Evolutionary conservation across 2,888 invertebrate genomes (phyloP), one percentile per base, ranked within the genome.

Genomic region (Protophormia terraenovae): DNA sequence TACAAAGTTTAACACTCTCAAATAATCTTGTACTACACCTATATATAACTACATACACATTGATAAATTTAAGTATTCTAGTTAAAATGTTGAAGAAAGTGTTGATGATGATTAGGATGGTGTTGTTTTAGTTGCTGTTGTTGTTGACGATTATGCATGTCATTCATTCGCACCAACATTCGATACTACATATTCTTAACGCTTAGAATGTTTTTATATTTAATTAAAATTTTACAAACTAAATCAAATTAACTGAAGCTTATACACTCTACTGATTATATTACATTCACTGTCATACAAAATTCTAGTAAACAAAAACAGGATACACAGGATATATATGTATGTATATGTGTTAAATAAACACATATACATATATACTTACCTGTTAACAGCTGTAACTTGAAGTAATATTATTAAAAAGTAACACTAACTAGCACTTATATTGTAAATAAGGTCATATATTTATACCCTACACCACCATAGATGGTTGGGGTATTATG

Each of bases 201-300:
- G 22, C 62, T 45, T 12, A 45, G 29, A 82, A 82, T 71, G 79
- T 84, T 76, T 84, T 81, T 84, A 76, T 76, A 80, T 83, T 84
- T 84, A 81, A 80, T 84, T 80, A 84, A 84, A 80, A 76, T 76
- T 76, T 80, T 81, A 76, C 81, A 84, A 76, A 84, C 80, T 84
- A 81, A 84, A 84, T 84, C 60, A 84, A 84, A 84, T 76, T 84
- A 81, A 84, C 76, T 81, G 76, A 80, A 84, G 84, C 84, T 84
- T 84, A 84, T 81, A 80, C 41, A 45, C 72, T 80, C 64, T 45
- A 47, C 79, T 75, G 41, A 71, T 66, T 71, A 76, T 55, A 38
- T 83, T 75, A 45, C 67, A 24, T 14, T 55, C 10, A 24, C 32
- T 27, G 32, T 8, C 19, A 72, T 45, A 50, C 6, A 32, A 71